Conservation (phyloP, 2,888 invertebrate genomes). For the Tortricodes alternella region DNA sequence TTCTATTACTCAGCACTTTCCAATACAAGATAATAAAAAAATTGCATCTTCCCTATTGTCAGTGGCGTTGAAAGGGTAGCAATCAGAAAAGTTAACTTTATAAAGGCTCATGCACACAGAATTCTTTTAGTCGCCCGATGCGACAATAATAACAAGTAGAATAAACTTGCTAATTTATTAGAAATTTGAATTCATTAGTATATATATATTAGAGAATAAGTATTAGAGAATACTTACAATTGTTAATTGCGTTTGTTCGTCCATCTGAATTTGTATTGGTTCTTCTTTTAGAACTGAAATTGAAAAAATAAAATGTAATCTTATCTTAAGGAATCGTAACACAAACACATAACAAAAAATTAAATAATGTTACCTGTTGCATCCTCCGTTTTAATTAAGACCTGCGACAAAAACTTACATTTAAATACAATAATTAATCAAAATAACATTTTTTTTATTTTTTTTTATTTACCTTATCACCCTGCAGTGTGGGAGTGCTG, state of each 20-base stretch:
- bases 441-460: background rate
- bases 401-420: conserved; percentile 37
- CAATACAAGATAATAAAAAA: too few species aligned
- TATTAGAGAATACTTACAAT: conserved; percentile 72
- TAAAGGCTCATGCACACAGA: too few species aligned
- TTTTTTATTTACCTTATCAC: conserved; percentile 54
- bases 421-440: conserved; percentile 24
- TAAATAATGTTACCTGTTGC: conserved; percentile 40
- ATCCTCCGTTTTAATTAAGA: conserved; percentile 51
- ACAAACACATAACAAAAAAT: background rate
- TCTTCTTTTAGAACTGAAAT: conserved; percentile 67
- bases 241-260: conserved; percentile 71
- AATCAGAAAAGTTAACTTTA: too few species aligned
- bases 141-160: too few species aligned
- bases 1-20: too few species aligned
- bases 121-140: too few species aligned
- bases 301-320: conserved; percentile 14
- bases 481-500: conserved; percentile 55
- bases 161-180: too few species aligned
- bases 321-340: background rate
- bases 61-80: too few species aligned
- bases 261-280: conserved; percentile 72
- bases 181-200: too few species aligned
- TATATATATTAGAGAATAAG: too few species aligned
- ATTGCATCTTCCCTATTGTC: too few species aligned